A percentile compares a stretch with the other conserved stretches of the same genome.
phyloP scores from a whole-genome alignment of 2,888 invertebrate species.

The Eumerus sabulonum region DNA sequence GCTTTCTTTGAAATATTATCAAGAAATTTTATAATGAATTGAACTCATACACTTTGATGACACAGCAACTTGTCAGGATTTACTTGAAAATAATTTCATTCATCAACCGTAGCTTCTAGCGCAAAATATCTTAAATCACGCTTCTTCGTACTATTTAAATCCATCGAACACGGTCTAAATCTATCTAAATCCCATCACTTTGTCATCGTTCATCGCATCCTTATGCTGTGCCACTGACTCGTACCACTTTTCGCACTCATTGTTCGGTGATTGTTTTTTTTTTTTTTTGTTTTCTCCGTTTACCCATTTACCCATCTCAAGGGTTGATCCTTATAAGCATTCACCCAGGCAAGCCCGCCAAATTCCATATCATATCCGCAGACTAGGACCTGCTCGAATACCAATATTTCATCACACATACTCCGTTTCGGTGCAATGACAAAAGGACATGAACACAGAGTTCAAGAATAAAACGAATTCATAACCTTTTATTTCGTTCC shows the following conservation, averaged over 20 bases:
- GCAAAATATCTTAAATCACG: background rate
- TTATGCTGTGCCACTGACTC: background rate
- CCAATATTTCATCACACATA: constrained; percentile 60
- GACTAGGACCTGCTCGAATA: constrained; percentile 40
- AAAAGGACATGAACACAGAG: constrained; percentile 27
- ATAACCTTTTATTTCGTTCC: constrained; percentile 32
- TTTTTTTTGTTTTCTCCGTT: too few relatives aligned
- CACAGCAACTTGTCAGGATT: too few relatives aligned
- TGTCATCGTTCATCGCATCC: constrained; percentile 51
- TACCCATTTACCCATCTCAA: constrained; percentile 1
- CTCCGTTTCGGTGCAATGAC: constrained; percentile 36
- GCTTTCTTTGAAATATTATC: too few relatives aligned
- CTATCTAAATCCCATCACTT: constrained; percentile 50
- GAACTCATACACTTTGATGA: too few relatives aligned
- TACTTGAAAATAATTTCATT: too few relatives aligned
- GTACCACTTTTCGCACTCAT: constrained; percentile 50
- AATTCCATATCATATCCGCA: constrained; percentile 17
- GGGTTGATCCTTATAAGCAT: constrained; percentile 32
- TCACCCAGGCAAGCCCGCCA: constrained; percentile 18
- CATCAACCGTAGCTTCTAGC: too few relatives aligned
- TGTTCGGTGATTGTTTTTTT: constrained; percentile 27
- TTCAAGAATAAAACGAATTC: constrained; percentile 50
- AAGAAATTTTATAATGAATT: too few relatives aligned
- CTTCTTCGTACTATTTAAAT: constrained; percentile 37
- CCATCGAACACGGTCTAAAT: constrained; percentile 36